A percentile compares a stretch with the other conserved stretches of the same genome.
phyloP scores from a whole-genome alignment of 2,888 invertebrate genomes.

The Xanthorhoe designata region DNA sequence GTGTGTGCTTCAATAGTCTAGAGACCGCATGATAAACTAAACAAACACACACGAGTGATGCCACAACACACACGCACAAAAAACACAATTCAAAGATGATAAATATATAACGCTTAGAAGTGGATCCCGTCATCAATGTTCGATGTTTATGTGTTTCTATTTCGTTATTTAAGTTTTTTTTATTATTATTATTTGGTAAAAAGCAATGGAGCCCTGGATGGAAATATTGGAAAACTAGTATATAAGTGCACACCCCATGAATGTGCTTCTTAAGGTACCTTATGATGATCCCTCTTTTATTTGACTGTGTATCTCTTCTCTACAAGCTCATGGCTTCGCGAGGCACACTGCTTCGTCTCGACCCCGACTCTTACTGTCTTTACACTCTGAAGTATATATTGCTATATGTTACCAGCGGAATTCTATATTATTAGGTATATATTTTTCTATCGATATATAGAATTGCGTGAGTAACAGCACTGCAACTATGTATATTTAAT shows the following conservation, averaged over 20 bases:
- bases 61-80: conserved; percentile 61
- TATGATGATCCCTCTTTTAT: conserved; percentile 74
- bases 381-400: conserved; percentile 61
- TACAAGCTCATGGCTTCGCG: conserved; percentile 75
- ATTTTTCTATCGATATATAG: conserved; percentile 26
- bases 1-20: conserved; percentile 77
- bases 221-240: conserved; percentile 65
- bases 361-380: conserved; percentile 65
- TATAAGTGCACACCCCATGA: conserved; percentile 83
- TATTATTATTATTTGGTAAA: conserved; percentile 54
- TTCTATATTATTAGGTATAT: conserved; percentile 49
- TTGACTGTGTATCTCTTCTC: conserved; percentile 69
- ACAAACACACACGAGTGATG: conserved; percentile 66
- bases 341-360: conserved; percentile 79
- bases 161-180: conserved; percentile 53
- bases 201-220: conserved; percentile 80
- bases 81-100: conserved; percentile 50
- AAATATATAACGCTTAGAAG: conserved; percentile 46
- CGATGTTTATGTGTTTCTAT: conserved; percentile 63
- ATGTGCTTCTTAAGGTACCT: conserved; percentile 80
- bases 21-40: conserved; percentile 69
- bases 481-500: conserved; percentile 47
- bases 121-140: conserved; percentile 62
- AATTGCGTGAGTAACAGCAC: conserved; percentile 55
- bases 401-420: conserved; percentile 65